These are phyloP conservation scores for Psophia crepitans DNA, from an alignment of 2,113 vertebrate species.

Conservation along the genomic window DNA sequence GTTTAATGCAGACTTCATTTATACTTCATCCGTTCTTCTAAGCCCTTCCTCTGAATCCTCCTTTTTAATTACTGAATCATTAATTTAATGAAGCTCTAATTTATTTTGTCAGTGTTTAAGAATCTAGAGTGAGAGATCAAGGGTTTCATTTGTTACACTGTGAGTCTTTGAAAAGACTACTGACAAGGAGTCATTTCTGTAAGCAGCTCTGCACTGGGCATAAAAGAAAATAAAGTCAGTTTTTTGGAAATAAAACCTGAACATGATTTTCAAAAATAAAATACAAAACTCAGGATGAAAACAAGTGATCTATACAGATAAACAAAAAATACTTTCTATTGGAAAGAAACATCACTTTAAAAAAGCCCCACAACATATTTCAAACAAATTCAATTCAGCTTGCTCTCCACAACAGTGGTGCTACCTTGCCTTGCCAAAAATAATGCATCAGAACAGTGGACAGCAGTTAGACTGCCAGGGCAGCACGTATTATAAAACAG, in stretches of 20 bases:
- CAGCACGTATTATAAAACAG: rapidly evolving
- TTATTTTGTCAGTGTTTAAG: neutral
- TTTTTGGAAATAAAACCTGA: neutral
- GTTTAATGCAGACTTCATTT: slow-evolving; percentile 5
- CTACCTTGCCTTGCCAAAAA: neutral
- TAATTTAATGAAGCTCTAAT: neutral
- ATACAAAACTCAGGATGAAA: neutral
- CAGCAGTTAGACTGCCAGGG: neutral
- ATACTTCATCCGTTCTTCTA: neutral
- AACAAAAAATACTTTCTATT: neutral
- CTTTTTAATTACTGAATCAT: neutral
- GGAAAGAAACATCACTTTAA: neutral
- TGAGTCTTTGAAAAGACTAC: neutral
- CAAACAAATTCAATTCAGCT: neutral
- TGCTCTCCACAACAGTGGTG: neutral
- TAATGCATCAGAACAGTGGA: neutral
- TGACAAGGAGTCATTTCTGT: neutral
- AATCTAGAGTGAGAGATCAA: neutral
- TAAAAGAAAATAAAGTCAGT: neutral
- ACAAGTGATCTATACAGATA: neutral
- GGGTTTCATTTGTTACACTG: neutral
- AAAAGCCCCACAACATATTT: neutral
- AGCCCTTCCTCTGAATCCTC: neutral
- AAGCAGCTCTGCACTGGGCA: neutral
- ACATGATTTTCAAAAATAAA: neutral